phyloP scores from a whole-genome alignment of 2,888 invertebrate species.

The Parthenolecanium corni region DNA sequence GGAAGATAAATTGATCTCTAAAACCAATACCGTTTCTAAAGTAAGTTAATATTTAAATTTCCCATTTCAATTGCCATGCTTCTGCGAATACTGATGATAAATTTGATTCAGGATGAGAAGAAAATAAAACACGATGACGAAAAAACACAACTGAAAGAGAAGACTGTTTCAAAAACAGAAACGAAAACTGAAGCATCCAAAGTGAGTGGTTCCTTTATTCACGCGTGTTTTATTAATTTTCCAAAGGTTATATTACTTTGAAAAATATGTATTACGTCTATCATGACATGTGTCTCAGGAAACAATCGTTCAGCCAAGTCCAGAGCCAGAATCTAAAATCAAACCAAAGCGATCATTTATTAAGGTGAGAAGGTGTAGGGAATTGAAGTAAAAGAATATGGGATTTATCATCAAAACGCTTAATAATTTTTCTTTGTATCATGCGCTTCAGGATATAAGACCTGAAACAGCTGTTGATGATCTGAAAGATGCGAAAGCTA shows the following conservation, averaged over 20 bases:
- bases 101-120: neutral
- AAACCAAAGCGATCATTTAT: slow-evolving; percentile 18
- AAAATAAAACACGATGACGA: neutral
- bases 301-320: neutral
- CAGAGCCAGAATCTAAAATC: neutral
- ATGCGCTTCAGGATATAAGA: slow-evolving; percentile 34
- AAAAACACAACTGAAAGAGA: neutral
- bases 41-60: no score
- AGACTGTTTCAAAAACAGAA: slow-evolving; percentile 6
- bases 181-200: neutral
- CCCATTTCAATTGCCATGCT: neutral
- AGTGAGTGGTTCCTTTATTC: neutral
- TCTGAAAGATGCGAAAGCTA: slow-evolving; percentile 25
- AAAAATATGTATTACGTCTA: neutral
- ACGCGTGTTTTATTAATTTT: neutral
- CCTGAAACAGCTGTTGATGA: slow-evolving; percentile 25
- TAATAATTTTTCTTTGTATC: slow-evolving; percentile 23
- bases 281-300: neutral
- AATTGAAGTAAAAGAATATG: neutral
- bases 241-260: neutral
- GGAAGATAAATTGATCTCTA: no score
- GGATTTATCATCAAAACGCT: neutral
- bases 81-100: neutral
- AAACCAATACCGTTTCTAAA: no score
- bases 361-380: slow-evolving; percentile 21